Conservation (phyloP, 2,888 invertebrate genomes). For the Leptinotarsa haldemani region DNA sequence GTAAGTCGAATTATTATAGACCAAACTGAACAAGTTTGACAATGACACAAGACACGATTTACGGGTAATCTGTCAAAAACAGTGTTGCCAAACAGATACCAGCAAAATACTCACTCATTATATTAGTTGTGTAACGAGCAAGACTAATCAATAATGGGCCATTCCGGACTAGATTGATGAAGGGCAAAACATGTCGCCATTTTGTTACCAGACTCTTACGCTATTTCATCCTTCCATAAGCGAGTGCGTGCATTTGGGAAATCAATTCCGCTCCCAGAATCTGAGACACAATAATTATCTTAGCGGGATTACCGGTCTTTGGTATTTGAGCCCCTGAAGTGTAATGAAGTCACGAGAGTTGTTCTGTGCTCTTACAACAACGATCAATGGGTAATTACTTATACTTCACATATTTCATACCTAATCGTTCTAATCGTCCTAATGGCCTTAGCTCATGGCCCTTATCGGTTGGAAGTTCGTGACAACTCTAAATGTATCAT, state of each 20-base stretch:
- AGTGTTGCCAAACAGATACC: no score
- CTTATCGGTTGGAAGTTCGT: constrained; percentile 1
- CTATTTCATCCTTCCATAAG: no score
- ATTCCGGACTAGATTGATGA: no score
- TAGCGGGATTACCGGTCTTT: not conserved
- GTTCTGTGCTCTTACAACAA: not conserved
- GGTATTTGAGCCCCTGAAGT: not conserved
- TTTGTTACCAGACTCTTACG: no score
- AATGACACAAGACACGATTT: no score
- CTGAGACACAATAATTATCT: not conserved
- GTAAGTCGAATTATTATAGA: no score
- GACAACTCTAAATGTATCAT: constrained; percentile 1
- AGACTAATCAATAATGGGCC: no score
- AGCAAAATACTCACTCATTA: no score
- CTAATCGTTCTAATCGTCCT: not conserved
- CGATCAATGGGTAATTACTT: not conserved
- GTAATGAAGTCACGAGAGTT: constrained; percentile 3
- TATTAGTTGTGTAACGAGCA: no score
- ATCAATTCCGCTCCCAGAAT: not conserved
- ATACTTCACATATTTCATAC: not conserved
- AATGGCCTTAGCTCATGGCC: not conserved
- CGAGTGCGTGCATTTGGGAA: not conserved
- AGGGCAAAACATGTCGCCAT: no score
- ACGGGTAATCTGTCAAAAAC: no score
- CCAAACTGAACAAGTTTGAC: no score